A percentile compares a stretch with the other conserved stretches of the same genome.
phyloP scores from a whole-genome alignment of 2,888 invertebrate species.

The Apotomis capreana region DNA sequence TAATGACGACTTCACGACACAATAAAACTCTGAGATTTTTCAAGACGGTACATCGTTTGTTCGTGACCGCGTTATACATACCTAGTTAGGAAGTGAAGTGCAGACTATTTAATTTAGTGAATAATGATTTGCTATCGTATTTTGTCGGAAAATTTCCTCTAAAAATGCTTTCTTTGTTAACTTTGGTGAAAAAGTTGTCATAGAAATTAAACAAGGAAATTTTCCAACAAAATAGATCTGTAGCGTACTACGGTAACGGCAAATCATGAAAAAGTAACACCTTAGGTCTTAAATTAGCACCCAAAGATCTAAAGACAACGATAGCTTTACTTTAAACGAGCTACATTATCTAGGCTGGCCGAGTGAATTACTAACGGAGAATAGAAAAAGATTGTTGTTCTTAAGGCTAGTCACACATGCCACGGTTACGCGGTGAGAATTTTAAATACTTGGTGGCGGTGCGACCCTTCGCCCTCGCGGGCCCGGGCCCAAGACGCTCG shows the following conservation, averaged over 20 bases:
- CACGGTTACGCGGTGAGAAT: conserved; percentile 59
- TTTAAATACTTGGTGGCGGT: conserved; percentile 47
- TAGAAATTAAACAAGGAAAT: too few species aligned
- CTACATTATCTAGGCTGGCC: conserved; percentile 4
- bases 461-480: conserved; percentile 19
- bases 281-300: too few species aligned
- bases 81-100: not conserved
- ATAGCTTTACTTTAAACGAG: not conserved
- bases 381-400: conserved; percentile 52
- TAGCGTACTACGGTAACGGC: too few species aligned
- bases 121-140: too few species aligned
- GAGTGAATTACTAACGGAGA: conserved; percentile 45
- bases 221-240: too few species aligned
- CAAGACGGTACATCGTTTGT: not conserved
- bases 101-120: too few species aligned
- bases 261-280: too few species aligned
- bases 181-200: too few species aligned
- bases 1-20: conserved; percentile 35
- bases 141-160: too few species aligned
- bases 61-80: too few species aligned
- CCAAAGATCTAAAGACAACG: too few species aligned
- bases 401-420: conserved; percentile 57
- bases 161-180: too few species aligned
- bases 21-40: conserved; percentile 8
- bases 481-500: conserved; percentile 18